phyloP scores from a whole-genome alignment of 1,140 invertebrate species.

The Trialeurodes vaporariorum region DNA sequence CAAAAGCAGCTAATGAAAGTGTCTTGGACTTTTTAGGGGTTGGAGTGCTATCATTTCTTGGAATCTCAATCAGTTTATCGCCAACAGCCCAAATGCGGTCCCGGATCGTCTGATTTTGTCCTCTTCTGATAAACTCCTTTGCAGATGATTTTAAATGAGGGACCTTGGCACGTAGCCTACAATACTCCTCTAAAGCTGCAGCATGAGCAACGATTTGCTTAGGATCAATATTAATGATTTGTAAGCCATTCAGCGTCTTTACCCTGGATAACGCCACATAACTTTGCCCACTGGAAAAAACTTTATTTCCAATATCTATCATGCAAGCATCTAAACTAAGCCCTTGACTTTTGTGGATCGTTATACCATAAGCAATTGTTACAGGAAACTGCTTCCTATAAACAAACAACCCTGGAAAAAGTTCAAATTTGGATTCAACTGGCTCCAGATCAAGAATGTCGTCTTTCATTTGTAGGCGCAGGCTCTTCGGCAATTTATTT shows the following conservation, averaged over 20 bases:
- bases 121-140: background rate
- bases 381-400: conserved; percentile 33
- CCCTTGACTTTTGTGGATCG: conserved; percentile 35
- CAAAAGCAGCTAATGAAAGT: background rate
- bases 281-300: conserved; percentile 29
- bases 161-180: no score
- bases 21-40: background rate
- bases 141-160: no score
- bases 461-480: conserved; percentile 15
- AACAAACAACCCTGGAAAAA: conserved; percentile 28
- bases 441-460: conserved; percentile 21
- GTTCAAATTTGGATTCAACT: conserved; percentile 27
- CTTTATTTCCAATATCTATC: conserved; percentile 27
- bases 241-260: conserved; percentile 25
- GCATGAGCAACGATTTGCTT: no score
- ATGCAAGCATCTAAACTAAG: conserved; percentile 30
- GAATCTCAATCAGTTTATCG: background rate
- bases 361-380: conserved; percentile 31
- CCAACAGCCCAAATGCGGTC: background rate
- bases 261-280: conserved; percentile 33
- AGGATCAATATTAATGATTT: conserved; percentile 12
- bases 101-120: background rate
- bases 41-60: background rate
- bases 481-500: conserved; percentile 14
- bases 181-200: no score